phyloP scores from a whole-genome alignment of 1,140 invertebrate species.

The Caenorhabditis latens region DNA sequence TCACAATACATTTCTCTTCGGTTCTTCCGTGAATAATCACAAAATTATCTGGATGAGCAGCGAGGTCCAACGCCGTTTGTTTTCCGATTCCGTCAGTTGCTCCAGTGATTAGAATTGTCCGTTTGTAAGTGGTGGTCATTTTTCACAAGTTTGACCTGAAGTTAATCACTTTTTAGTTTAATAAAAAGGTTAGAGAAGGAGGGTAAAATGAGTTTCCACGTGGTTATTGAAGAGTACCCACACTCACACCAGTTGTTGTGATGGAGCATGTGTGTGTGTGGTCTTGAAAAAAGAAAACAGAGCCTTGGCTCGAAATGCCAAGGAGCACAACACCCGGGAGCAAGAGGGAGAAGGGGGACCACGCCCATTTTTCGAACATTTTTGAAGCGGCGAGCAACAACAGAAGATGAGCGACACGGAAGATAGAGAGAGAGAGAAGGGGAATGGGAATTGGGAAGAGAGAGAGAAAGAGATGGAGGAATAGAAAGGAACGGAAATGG shows the following conservation, averaged over 20 bases:
- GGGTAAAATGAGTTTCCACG: background rate
- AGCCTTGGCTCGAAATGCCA: slow-evolving; percentile 49
- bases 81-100: slow-evolving; percentile 65
- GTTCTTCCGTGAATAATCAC: slow-evolving; percentile 67
- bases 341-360: background rate
- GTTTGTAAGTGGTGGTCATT: slow-evolving; percentile 46
- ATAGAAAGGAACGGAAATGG: slow-evolving; percentile 1
- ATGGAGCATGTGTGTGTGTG: slow-evolving; percentile 38
- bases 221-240: background rate
- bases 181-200: background rate
- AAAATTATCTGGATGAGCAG: slow-evolving; percentile 65
- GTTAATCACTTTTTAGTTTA: background rate
- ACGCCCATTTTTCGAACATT: slow-evolving; percentile 54
- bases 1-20: slow-evolving; percentile 65
- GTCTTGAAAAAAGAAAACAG: slow-evolving; percentile 52
- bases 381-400: slow-evolving; percentile 27
- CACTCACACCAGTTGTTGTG: slow-evolving; percentile 42
- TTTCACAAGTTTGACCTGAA: slow-evolving; percentile 34
- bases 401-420: slow-evolving; percentile 54
- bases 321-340: slow-evolving; percentile 22
- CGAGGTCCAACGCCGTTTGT: slow-evolving; percentile 65
- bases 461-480: slow-evolving; percentile 8
- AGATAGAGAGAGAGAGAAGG: background rate
- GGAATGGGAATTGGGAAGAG: slow-evolving; percentile 43
- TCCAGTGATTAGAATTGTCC: slow-evolving; percentile 66